Conservation (phyloP, 2,113 vertebrate species). For the Oreocharis arfaki region DNA sequence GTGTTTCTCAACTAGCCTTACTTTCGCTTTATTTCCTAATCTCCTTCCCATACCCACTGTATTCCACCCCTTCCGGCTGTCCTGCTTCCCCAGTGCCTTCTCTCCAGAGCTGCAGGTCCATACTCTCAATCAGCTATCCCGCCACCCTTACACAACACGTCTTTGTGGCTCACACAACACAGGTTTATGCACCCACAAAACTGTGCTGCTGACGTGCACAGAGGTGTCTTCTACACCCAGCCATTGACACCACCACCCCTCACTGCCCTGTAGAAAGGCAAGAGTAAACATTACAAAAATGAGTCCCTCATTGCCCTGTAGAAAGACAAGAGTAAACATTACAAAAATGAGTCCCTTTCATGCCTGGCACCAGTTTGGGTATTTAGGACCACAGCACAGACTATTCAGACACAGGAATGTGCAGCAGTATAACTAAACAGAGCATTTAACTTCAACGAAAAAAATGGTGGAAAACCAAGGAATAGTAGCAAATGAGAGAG, state of each 20-base stretch:
- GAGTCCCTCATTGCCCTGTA: accelerated
- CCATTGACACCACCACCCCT: accelerated
- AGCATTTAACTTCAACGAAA: background rate
- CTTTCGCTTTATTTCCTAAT: background rate
- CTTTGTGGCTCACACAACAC: accelerated
- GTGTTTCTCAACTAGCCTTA: background rate
- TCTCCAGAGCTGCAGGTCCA: background rate
- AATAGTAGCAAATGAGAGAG: accelerated
- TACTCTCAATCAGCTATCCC: background rate
- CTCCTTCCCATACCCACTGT: background rate
- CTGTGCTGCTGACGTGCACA: background rate
- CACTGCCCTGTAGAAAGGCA: background rate
- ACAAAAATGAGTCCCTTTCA: background rate
- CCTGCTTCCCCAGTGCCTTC: background rate
- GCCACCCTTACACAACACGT: accelerated
- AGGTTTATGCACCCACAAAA: accelerated
- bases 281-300: background rate
- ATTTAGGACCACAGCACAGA: background rate
- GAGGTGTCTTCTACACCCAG: background rate
- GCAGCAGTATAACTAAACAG: background rate
- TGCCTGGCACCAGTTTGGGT: background rate
- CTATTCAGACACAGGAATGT: accelerated
- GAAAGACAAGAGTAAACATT: background rate
- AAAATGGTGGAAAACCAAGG: background rate
- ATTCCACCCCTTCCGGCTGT: too few relatives aligned